Percentiles rank a stretch among this genome's conserved stretches.
These are phyloP conservation scores for Micronisus gabar DNA, from an alignment of 2,113 vertebrate species.

Conservation along the genomic window DNA sequence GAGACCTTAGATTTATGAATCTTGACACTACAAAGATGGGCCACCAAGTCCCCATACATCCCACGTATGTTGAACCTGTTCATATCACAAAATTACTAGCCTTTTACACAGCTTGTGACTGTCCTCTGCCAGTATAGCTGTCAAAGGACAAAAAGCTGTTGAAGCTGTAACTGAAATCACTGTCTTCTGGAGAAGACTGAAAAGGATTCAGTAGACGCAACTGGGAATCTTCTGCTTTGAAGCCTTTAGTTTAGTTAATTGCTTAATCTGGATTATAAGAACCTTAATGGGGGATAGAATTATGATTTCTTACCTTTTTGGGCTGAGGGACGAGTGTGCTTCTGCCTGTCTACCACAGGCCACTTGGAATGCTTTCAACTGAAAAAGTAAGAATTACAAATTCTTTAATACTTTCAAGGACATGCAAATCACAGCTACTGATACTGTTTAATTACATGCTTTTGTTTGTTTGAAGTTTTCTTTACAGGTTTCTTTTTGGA, in stretches of 20 bases:
- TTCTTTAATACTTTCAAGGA: background rate
- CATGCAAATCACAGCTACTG: background rate
- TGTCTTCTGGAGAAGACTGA: background rate
- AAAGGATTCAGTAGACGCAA: background rate
- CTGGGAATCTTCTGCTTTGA: background rate
- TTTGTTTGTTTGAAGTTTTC: background rate
- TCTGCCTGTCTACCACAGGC: background rate
- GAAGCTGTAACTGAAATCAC: background rate
- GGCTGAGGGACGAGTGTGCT: background rate
- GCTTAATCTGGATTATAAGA: background rate
- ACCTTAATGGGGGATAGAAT: background rate
- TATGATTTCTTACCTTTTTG: background rate
- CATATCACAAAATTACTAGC: background rate
- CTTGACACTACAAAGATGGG: background rate
- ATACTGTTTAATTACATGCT: background rate
- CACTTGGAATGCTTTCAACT: background rate
- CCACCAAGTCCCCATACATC: background rate
- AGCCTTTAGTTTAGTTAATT: background rate
- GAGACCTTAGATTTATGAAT: background rate
- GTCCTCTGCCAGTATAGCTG: background rate
- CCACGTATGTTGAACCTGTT: background rate
- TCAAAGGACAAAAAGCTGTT: background rate
- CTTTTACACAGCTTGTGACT: background rate
- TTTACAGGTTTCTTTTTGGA: background rate
- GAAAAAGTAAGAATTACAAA: background rate